Percentiles rank a stretch among this genome's conserved stretches.
Evolutionary conservation across 2,113 vertebrate species (phyloP).

Genomic region (Suncus etruscus): DNA sequence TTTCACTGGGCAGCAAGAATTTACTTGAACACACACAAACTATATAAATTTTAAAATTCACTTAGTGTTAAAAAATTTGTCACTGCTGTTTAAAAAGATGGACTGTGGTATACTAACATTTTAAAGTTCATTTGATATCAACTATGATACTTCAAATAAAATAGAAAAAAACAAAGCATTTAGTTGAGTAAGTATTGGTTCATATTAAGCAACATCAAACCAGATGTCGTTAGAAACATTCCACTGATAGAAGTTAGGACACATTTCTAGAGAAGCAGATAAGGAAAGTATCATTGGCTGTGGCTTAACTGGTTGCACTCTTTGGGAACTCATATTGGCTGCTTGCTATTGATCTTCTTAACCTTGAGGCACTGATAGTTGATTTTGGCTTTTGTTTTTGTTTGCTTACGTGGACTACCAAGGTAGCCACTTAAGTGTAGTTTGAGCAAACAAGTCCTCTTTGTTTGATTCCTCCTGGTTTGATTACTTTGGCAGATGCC

Average conservation of each 20-base stretch:
- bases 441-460: neutral
- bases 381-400: neutral
- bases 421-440: neutral
- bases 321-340: neutral
- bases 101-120: neutral
- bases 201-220: neutral
- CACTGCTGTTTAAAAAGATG: neutral
- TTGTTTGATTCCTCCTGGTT: neutral
- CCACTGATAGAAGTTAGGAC: neutral
- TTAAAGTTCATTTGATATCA: neutral
- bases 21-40: slow-evolving; percentile 38
- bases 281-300: neutral
- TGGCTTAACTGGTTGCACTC: neutral
- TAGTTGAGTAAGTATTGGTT: neutral
- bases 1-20: neutral
- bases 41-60: slow-evolving; percentile 36
- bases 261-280: neutral
- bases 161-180: neutral
- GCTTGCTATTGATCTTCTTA: neutral
- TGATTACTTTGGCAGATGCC: neutral
- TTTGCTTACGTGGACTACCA: neutral
- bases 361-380: neutral
- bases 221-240: neutral
- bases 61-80: neutral
- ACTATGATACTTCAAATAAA: neutral